Conservation (phyloP, 2,113 vertebrate genomes). For the Mobula hypostoma region DNA sequence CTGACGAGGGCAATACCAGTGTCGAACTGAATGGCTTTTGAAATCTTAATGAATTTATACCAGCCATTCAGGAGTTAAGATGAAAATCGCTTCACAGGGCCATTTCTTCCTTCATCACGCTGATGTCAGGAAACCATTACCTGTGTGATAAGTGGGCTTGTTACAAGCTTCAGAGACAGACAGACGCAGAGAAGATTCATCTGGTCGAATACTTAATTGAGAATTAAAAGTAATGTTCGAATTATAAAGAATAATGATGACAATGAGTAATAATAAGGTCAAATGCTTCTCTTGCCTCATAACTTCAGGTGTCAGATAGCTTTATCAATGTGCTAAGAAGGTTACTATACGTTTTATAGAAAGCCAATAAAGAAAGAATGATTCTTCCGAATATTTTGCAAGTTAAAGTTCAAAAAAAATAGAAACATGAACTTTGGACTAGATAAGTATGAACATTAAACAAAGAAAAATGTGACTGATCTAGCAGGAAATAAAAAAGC, state of each 20-base stretch:
- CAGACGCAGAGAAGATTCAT: constrained; percentile 6
- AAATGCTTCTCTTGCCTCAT: neutral
- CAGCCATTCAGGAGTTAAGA: neutral
- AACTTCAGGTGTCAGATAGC: neutral
- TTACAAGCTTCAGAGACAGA: constrained; percentile 11
- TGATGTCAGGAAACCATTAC: constrained; percentile 27
- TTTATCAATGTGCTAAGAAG: neutral
- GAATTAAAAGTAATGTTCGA: constrained; percentile 18
- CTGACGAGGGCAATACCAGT: neutral
- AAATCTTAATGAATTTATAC: neutral
- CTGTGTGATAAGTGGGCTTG: constrained; percentile 28
- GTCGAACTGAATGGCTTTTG: neutral
- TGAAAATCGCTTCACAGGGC: neutral
- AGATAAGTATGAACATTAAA: no score
- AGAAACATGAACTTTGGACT: no score
- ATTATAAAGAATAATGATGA: constrained; percentile 33
- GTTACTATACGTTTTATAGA: neutral
- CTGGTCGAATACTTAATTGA: constrained; percentile 25
- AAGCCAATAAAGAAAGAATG: neutral
- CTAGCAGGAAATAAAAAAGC: no score
- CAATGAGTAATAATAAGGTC: neutral
- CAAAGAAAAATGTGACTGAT: no score
- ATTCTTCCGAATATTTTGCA: neutral
- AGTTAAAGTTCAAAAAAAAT: neutral
- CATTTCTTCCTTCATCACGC: neutral